Evolutionary conservation across 2,797 vertebrate genomes (phyloP).

Genomic region (Syndactyla subalaris): DNA sequence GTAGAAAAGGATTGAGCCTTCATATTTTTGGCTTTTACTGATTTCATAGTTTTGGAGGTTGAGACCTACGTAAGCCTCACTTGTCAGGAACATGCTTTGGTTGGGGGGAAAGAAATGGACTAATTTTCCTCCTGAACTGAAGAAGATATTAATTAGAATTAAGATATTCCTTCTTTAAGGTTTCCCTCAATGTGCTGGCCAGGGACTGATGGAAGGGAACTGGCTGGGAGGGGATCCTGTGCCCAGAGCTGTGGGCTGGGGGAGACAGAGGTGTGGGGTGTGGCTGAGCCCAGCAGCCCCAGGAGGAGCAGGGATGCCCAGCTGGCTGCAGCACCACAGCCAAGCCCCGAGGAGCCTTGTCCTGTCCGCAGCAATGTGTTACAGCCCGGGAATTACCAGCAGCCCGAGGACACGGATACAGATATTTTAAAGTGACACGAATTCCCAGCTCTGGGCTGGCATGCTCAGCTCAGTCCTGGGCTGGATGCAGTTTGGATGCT

Average conservation of each 20-base stretch:
- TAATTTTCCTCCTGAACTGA: background rate
- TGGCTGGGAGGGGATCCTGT: background rate
- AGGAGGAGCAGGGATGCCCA: background rate
- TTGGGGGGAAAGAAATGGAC: background rate
- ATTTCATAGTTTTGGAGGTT: background rate
- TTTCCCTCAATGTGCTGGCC: fast-evolving
- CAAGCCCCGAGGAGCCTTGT: background rate
- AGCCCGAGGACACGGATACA: background rate
- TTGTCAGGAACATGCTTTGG: background rate
- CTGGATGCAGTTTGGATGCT: background rate
- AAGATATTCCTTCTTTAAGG: background rate
- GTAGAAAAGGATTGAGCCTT: background rate
- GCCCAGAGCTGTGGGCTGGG: fast-evolving
- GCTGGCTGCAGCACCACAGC: background rate
- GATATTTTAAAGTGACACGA: background rate
- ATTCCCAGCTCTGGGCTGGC: background rate
- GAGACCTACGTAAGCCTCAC: background rate
- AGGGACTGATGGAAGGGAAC: background rate
- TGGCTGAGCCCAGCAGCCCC: background rate
- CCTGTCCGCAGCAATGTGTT: fast-evolving
- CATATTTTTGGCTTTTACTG: background rate
- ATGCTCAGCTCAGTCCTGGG: background rate
- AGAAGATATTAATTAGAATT: background rate
- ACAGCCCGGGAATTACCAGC: background rate
- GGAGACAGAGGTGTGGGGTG: fast-evolving